phyloP scores from a whole-genome alignment of 1,140 invertebrate species.

The Apis florea region DNA sequence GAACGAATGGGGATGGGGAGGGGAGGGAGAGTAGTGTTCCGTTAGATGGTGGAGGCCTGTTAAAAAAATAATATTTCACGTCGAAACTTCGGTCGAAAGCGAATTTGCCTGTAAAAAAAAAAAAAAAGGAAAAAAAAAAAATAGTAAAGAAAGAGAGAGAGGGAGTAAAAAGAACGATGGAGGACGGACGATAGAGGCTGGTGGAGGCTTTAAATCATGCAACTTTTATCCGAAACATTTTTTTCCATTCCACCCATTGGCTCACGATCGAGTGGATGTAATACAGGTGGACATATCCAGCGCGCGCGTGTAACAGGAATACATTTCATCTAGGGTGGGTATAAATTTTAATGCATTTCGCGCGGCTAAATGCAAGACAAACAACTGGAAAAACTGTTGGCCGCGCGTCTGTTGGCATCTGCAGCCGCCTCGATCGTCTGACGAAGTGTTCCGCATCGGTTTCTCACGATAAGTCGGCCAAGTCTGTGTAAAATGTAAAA shows the following conservation, averaged over 20 bases:
- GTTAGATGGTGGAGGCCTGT: not conserved
- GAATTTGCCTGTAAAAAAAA: constrained; percentile 45
- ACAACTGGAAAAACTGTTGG: constrained; percentile 19
- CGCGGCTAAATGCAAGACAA: constrained; percentile 28
- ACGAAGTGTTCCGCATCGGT: not conserved
- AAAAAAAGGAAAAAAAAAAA: too few species aligned
- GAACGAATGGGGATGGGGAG: too few species aligned
- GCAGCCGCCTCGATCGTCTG: not conserved
- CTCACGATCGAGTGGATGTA: constrained; percentile 40
- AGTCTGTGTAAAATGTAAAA: not conserved
- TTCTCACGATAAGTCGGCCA: constrained; percentile 23
- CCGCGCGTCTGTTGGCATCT: too few species aligned
- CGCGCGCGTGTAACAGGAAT: constrained; percentile 18
- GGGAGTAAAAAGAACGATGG: not conserved
- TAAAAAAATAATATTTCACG: constrained; percentile 46
- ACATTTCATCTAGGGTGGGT: constrained; percentile 20
- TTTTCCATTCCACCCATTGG: constrained; percentile 45
- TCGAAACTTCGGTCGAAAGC: constrained; percentile 50
- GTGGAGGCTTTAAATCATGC: constrained; percentile 27
- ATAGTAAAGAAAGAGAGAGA: not conserved
- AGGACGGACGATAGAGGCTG: not conserved
- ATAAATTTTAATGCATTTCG: constrained; percentile 43
- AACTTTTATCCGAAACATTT: constrained; percentile 48
- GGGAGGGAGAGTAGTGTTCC: too few species aligned
- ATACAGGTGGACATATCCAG: constrained; percentile 29